Base-by-base conservation (phyloP, 2,888 invertebrate species). In the Phymatocera aterrima region DNA sequence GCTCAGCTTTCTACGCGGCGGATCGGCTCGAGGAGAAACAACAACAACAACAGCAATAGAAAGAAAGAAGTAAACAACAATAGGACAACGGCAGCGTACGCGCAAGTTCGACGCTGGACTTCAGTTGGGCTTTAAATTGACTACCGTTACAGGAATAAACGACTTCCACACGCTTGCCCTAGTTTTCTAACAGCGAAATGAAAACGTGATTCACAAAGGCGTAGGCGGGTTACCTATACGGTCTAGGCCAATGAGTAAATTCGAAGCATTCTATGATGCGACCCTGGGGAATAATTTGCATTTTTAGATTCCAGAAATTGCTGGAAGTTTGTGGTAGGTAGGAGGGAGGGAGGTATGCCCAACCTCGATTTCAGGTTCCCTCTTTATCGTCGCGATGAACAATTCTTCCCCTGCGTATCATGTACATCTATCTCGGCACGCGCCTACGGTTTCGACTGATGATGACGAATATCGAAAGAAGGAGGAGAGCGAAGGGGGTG, bases 121-220 rank as follows among this genome's bases (percentile, higher is more conserved):
- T 72, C 34, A 72, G 51, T 51, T 72, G 72, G 51, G 21, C 72
- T 72, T 51, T 72, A 72, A 72, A 72, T 72, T 72, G 48, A 18
- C 51, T 48, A 51, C 68, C 15, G 46, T 46, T 46, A 68, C 40
- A 68, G 68, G 46, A 72, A 72, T 48, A 72, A 72, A 51, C 72
- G 48, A 72, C 72, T 72, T 15, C 21, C 48, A 51, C 51, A 51
- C 48, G 51, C 51, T 72, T 72, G 51, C 21, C 72, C 72, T 72
- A 72, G 48, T 72, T 72, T 34, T 51, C 10, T 24, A 51, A 72
- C 72, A n/a, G 61, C n/a, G 10, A 18, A 18, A 18, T 15, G 21
- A 37, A 37, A 64, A 64, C 61, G 37, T n/a, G 61, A 37, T 37
- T 64, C 15, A 61, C 34, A 61, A 18, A 34, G 12, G 15, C 31